Evolutionary conservation across 2,888 invertebrate genomes (phyloP), one percentile per base, ranked within the genome.

Genomic region (Lasioglossum pauxillum): DNA sequence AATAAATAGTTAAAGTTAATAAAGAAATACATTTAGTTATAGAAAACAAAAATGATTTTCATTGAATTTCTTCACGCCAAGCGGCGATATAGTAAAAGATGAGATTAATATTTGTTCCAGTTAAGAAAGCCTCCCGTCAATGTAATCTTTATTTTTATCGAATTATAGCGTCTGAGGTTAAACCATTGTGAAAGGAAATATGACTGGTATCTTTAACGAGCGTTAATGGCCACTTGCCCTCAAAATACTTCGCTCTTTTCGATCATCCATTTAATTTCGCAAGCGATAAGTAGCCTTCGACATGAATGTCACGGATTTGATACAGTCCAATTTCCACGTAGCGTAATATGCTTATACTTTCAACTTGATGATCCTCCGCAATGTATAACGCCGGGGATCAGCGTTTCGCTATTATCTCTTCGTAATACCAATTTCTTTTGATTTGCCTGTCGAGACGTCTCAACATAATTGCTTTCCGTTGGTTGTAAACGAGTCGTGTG

Each of bases 281-380:
- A 86, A 86, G 10, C 78, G 31, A 69, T 75, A 74, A 85, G 67
- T 60, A 85, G 78, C 85, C 73, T 81, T 73, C 85, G 78, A 85
- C 72, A 75, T 31, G 80, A 81, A 80, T 84, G 84, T 81, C 84
- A 81, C 41, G 81, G 78, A 27, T 85, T 86, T 85, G 69, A 85
- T 74, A 73, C 67, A 69, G 75, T 64, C 57, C 67, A 74, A 85
- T 86, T 81, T 81, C 78, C 73, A 60, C 19, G 41, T 69, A 80
- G 19, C 76, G 53, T 49, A 80, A 83, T 57, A 80, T 27, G 49
- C 73, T 81, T 41, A 23, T 35, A 49, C 44, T 72, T 49, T 80
- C 60, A 60, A 64, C 78, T 35, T 71, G 74, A 64, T 60, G 75
- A 78, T 78, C 16, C 16, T 31, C n/a, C 35, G 73, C 74, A 27